Evolutionary conservation across 2,113 vertebrate genomes (phyloP).

Genomic region (Podiceps cristatus): DNA sequence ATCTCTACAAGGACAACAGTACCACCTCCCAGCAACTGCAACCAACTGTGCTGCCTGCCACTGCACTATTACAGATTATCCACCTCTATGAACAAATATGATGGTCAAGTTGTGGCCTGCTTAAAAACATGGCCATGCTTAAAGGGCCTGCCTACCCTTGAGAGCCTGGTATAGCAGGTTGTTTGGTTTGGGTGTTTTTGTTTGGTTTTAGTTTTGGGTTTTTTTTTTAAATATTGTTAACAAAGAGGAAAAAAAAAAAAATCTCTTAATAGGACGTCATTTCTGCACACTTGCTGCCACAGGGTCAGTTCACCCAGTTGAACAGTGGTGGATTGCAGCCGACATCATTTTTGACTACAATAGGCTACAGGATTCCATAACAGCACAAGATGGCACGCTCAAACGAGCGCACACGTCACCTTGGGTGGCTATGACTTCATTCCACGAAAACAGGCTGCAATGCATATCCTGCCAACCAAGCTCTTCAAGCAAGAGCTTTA

Average conservation of each 20-base stretch:
- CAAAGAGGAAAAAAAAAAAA: neutral
- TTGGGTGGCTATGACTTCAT: neutral
- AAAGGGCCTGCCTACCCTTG: too few species aligned
- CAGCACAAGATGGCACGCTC: too few species aligned
- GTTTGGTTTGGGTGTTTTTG: too few species aligned
- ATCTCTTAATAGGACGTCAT: neutral
- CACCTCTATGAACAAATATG: neutral
- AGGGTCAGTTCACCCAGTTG: neutral
- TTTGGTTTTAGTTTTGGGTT: too few species aligned
- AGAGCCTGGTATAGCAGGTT: neutral
- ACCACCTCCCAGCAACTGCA: neutral
- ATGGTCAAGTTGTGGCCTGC: neutral
- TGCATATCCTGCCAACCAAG: neutral
- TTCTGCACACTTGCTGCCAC: neutral
- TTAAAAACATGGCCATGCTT: neutral
- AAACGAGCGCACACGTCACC: neutral
- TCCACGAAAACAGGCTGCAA: neutral
- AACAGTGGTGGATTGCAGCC: neutral
- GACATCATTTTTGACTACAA: neutral
- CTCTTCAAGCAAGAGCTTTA: neutral
- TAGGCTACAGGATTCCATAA: neutral
- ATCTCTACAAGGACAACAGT: neutral
- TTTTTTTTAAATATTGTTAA: neutral
- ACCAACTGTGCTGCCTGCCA: neutral
- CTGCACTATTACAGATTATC: neutral